Evolutionary conservation across 2,797 vertebrate genomes (phyloP).

Genomic region (Aselliscus stoliczkanus): DNA sequence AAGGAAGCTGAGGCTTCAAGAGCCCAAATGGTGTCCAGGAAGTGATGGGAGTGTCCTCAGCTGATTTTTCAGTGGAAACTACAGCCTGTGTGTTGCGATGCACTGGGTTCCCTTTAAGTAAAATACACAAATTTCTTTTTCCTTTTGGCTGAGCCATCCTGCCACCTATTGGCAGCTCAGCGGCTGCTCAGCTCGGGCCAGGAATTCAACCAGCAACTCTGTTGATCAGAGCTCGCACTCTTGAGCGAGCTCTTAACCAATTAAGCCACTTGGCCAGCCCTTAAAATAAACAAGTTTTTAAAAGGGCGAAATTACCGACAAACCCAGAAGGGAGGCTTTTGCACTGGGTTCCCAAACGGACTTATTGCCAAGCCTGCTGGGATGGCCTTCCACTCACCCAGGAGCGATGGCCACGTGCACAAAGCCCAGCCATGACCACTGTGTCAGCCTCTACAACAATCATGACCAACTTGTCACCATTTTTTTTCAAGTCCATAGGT

Average conservation of each 20-base stretch:
- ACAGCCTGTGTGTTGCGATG: not conserved
- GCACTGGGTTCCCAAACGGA: not conserved
- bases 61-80: not conserved
- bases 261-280: too few relatives aligned
- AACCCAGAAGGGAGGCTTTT: not conserved
- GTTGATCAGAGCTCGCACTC: too few relatives aligned
- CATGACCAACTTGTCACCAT: constrained; percentile 44
- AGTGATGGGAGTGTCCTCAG: not conserved
- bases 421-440: not conserved
- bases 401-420: not conserved
- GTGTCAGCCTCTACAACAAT: not conserved
- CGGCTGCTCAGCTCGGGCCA: too few relatives aligned
- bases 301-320: not conserved
- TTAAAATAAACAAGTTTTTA: not conserved
- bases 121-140: not conserved
- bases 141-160: too few relatives aligned
- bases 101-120: not conserved
- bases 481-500: constrained; percentile 86
- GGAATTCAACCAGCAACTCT: too few relatives aligned
- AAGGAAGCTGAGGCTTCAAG: not conserved
- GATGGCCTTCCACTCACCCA: not conserved
- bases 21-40: not conserved
- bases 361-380: not conserved
- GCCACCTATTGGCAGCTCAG: too few relatives aligned
- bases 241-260: too few relatives aligned